Base-by-base conservation (phyloP, 2,797 vertebrate genomes). In the Nannoperca obscura region DNA sequence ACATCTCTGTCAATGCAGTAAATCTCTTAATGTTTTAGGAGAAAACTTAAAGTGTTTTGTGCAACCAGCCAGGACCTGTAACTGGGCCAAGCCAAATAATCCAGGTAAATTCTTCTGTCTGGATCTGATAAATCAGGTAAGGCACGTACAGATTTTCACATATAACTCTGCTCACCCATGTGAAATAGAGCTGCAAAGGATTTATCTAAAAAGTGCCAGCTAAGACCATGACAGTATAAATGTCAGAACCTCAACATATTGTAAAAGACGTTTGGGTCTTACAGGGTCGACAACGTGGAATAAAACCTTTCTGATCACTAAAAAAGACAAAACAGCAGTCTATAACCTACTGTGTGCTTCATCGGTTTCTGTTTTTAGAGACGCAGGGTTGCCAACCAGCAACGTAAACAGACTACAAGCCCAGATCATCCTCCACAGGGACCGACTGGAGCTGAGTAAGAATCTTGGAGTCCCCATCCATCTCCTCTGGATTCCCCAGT, bases 361-460 rank as follows among this genome's bases (percentile, higher is more conserved):
- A 52, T 19, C 3, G 6, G 6, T 76, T 78, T 76, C 71, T 66
- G 57, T 72, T 78, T 65, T 78, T 32, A 60, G 27, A 62, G 72
- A 77, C 15, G 0, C 15, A n/a, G n/a, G 22, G 68, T 65, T 40
- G 36, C 57, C 14, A 34, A 50, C 32, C 24, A 24, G 20, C 63
- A 49, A 12, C 7, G 73, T 42, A 58, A 72, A 82, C 55, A 13
- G 71, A 65, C 78, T 95, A 96, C 88, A 96, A 89, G 64, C 94
- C 94, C 62, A 96, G 78, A 52, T 96, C 95, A 34, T 97, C 97
- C 49, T 97, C 97, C 80, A 97, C 97, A 4, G 97, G 96, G 77
- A 97, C 97, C 0, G 97, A 97, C 92, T 97, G 97, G 6, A 97
- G 94, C 88, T 97, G 97, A 7, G 97, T 97, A 24, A 97, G 96